Evolutionary conservation across 2,888 invertebrate species (phyloP).

Genomic region (Ormia ochracea): DNA sequence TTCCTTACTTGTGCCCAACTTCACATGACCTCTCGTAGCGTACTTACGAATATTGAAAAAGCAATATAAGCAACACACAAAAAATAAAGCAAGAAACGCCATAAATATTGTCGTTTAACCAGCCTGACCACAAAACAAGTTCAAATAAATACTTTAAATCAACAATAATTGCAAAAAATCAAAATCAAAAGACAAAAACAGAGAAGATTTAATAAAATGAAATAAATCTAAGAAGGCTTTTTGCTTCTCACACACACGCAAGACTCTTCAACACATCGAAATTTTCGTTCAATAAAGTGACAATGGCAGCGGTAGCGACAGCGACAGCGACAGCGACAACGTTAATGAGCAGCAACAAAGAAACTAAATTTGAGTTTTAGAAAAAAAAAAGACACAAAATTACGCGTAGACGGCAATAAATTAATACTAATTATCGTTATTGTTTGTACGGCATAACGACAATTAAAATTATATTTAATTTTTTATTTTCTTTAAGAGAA

Average conservation of each 20-base stretch:
- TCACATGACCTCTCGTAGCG: background rate
- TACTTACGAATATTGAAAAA: background rate
- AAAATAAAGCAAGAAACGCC: conserved; percentile 45
- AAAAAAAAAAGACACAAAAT: background rate
- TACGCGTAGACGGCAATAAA: background rate
- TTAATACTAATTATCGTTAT: conserved; percentile 2
- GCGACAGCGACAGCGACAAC: conserved; percentile 36
- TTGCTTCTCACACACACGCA: conserved; percentile 1
- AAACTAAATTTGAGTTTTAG: conserved; percentile 8
- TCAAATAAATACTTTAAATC: conserved; percentile 52
- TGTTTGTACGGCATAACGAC: background rate
- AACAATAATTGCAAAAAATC: conserved; percentile 44
- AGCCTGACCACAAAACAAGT: conserved; percentile 61
- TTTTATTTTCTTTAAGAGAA: conserved; percentile 11
- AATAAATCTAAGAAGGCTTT: conserved; percentile 14
- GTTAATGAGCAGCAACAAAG: conserved; percentile 49
- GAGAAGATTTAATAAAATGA: background rate
- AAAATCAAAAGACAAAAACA: background rate
- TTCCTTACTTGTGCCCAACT: no score
- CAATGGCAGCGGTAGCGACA: conserved; percentile 57
- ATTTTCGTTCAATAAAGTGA: conserved; percentile 44
- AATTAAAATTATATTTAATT: conserved; percentile 24
- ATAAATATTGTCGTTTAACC: conserved; percentile 59
- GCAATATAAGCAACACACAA: background rate
- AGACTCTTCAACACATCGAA: conserved; percentile 12